Base-by-base conservation (phyloP, 1,140 invertebrate genomes). In the Scaptomyza hsui region DNA sequence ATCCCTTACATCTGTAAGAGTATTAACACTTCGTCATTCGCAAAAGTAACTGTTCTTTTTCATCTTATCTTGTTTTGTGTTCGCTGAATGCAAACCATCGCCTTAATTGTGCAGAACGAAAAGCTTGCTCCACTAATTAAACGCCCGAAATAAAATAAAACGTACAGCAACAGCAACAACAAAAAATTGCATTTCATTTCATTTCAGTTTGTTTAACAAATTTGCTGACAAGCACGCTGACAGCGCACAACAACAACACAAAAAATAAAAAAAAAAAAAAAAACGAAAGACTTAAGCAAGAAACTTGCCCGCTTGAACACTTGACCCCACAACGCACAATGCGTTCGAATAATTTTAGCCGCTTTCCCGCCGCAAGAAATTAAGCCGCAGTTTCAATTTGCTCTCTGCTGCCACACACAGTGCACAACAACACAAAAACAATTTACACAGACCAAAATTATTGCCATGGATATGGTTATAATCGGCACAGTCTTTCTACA, bases 161-260 rank as follows among this genome's bases (percentile, higher is more conserved):
- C 32, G 32, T 37, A n/a, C 32, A 51, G 26, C 16, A 72, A 71
- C 71, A 75, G 74, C 74, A 53, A 51, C 44, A 52, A 55, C 13
- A 29, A 49, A 63, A 70, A 64, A 64, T 56, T 72, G 69, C 62
- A 52, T 71, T 71, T 71, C 68, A 65, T 71, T 86, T 85, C 81
- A 85, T 85, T 86, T 80, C 77, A 74, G 81, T 86, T 86, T 85
- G 69, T 81, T 85, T 86, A 80, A 85, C 80, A 85, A 85, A 85
- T 85, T 80, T 79, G 81, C 77, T 85, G 80, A 85, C 80, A 85
- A 74, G 78, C 76, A 51, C 68, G 68, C 81, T 83, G 78, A 83
- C 79, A 83, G 79, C 53, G 63, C 71, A 61, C 65, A 79, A 60
- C 65, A 76, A 60, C 37, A 65, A 56, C 37, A 51, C 18, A 49